These are phyloP conservation scores for Augochlorella aurata DNA, from an alignment of 2,888 invertebrate genomes.

Conservation along the genomic window DNA sequence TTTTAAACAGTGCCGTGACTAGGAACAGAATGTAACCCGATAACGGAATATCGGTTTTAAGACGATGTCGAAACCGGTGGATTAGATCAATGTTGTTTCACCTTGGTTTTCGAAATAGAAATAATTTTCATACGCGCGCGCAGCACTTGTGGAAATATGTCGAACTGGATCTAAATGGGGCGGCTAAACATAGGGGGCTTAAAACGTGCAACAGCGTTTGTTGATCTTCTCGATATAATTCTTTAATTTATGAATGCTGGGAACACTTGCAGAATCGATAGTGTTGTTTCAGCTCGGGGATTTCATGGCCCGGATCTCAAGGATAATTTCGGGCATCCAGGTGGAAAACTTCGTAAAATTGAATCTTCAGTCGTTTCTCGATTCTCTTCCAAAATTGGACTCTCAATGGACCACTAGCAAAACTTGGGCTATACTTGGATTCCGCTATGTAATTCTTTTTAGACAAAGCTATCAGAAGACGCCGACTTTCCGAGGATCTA, in stretches of 20 bases:
- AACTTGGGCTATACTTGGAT: no score
- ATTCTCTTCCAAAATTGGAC: no score
- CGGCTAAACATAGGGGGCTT: neutral
- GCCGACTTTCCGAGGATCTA: no score
- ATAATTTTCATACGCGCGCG: neutral
- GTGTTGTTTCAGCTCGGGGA: neutral
- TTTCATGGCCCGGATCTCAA: neutral
- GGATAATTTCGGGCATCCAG: no score
- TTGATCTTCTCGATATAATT: neutral
- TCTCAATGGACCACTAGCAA: no score
- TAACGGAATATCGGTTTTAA: neutral
- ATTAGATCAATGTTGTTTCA: neutral
- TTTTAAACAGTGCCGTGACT: neutral
- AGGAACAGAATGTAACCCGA: no score
- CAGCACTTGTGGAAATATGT: neutral
- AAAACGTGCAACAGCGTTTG: neutral
- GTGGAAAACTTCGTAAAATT: no score
- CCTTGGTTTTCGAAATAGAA: neutral
- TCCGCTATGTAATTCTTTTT: no score
- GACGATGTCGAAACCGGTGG: neutral
- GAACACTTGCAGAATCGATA: neutral
- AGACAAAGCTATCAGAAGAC: no score
- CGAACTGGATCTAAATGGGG: neutral
- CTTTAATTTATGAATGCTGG: neutral
- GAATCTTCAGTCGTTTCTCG: no score